A percentile compares a stretch with the other conserved stretches of the same genome.
Conservation (phyloP, 2,888 invertebrate genomes). For the Actias luna region DNA sequence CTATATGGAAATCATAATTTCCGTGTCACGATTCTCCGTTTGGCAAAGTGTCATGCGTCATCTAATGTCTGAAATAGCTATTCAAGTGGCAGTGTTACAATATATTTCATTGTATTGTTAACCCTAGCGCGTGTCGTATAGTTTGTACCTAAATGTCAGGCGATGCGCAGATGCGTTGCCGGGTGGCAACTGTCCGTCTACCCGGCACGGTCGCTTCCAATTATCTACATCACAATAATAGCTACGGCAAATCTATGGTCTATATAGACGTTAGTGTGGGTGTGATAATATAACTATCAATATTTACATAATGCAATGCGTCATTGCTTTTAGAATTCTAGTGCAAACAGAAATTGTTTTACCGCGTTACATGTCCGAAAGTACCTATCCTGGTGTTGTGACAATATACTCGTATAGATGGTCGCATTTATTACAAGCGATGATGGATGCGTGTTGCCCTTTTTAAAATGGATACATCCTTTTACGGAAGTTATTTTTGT, state of each 20-base stretch:
- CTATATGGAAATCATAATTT: too few species aligned
- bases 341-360: constrained; percentile 12
- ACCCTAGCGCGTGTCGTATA: background rate
- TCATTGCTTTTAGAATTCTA: constrained; percentile 27
- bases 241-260: constrained; percentile 37
- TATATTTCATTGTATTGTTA: background rate
- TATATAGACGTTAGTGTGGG: constrained; percentile 29
- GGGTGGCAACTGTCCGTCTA: constrained; percentile 63
- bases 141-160: background rate
- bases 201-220: constrained; percentile 33
- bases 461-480: too few species aligned
- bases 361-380: background rate
- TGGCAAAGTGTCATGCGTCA: too few species aligned
- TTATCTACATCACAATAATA: constrained; percentile 48
- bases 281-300: constrained; percentile 37
- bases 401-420: background rate
- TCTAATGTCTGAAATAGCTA: background rate
- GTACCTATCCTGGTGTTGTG: background rate
- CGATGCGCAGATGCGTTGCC: constrained; percentile 19
- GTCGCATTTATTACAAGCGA: too few species aligned
- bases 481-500: too few species aligned
- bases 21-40: too few species aligned
- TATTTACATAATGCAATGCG: constrained; percentile 34
- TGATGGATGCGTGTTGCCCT: too few species aligned
- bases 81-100: background rate